A percentile compares a stretch with the other conserved stretches of the same genome.
These are phyloP conservation scores for Geopemphigus sp. DNA, from an alignment of 1,140 invertebrate species.

Conservation along the genomic window DNA sequence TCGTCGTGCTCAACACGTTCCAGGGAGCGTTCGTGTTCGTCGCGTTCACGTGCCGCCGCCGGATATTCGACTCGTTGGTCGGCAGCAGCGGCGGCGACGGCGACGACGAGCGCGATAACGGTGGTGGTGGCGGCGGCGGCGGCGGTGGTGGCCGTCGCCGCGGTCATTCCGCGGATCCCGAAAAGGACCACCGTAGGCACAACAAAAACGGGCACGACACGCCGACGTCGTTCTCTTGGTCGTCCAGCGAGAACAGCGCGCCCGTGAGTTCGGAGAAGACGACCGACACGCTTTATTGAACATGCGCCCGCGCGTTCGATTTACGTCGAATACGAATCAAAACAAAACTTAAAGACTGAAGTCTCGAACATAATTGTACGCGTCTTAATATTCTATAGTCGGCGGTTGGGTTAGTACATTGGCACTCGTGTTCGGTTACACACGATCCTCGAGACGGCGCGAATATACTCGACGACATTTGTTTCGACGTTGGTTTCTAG, in stretches of 20 bases:
- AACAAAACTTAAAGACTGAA: slow-evolving; percentile 29
- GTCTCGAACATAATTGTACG: too few relatives aligned
- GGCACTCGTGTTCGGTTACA: too few relatives aligned
- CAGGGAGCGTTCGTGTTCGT: slow-evolving; percentile 64
- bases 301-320: neutral
- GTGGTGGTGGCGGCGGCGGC: too few relatives aligned
- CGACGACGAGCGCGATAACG: too few relatives aligned
- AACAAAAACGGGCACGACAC: slow-evolving; percentile 35
- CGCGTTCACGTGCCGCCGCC: slow-evolving; percentile 61
- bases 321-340: neutral
- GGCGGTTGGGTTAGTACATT: too few relatives aligned
- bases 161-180: neutral
- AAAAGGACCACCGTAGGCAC: neutral
- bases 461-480: too few relatives aligned
- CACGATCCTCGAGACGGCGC: too few relatives aligned
- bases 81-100: too few relatives aligned
- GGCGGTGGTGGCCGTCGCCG: neutral
- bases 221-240: slow-evolving; percentile 53
- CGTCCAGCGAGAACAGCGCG: slow-evolving; percentile 46
- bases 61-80: slow-evolving; percentile 55
- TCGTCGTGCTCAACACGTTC: slow-evolving; percentile 61
- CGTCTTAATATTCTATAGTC: too few relatives aligned
- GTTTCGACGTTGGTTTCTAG: too few relatives aligned
- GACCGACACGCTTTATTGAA: slow-evolving; percentile 15
- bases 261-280: slow-evolving; percentile 49